A percentile compares a stretch with the other conserved stretches of the same genome.
Evolutionary conservation across 2,113 vertebrate genomes (phyloP).

Genomic region (Oreochromis tanganicae): DNA sequence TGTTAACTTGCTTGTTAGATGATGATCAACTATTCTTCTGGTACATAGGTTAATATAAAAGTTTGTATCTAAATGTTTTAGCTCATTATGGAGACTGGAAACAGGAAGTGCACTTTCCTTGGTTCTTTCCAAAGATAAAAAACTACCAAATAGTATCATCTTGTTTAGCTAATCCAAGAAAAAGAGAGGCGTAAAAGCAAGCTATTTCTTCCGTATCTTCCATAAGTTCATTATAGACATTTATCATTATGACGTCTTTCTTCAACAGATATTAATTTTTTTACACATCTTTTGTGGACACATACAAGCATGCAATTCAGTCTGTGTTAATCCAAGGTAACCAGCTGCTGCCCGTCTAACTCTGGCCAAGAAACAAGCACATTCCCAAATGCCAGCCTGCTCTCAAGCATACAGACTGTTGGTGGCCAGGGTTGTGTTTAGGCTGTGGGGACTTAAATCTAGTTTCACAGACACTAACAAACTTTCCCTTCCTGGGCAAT

Average conservation of each 20-base stretch:
- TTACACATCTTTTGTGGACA: not conserved
- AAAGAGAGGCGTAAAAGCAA: not conserved
- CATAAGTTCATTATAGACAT: not conserved
- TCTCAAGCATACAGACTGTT: not conserved
- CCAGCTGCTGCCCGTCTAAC: not conserved
- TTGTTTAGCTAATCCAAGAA: not conserved
- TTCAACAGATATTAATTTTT: not conserved
- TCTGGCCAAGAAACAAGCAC: not conserved
- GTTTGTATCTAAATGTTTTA: not conserved
- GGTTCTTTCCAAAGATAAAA: not conserved
- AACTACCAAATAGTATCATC: not conserved
- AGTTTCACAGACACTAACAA: not conserved
- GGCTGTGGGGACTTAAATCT: not conserved
- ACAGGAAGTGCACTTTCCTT: not conserved
- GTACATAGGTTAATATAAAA: not conserved
- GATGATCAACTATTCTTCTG: not conserved
- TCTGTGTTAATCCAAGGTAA: not conserved
- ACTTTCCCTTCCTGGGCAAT: not conserved
- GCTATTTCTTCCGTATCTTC: not conserved
- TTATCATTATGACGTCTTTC: not conserved
- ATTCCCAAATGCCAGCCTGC: not conserved
- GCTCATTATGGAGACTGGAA: not conserved
- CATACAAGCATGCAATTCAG: not conserved
- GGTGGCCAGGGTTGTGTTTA: not conserved
- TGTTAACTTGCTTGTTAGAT: not conserved